Percentiles rank a stretch among this genome's conserved stretches.
Conservation (phyloP, 2,888 invertebrate species). For the Vandiemenella viatica region DNA sequence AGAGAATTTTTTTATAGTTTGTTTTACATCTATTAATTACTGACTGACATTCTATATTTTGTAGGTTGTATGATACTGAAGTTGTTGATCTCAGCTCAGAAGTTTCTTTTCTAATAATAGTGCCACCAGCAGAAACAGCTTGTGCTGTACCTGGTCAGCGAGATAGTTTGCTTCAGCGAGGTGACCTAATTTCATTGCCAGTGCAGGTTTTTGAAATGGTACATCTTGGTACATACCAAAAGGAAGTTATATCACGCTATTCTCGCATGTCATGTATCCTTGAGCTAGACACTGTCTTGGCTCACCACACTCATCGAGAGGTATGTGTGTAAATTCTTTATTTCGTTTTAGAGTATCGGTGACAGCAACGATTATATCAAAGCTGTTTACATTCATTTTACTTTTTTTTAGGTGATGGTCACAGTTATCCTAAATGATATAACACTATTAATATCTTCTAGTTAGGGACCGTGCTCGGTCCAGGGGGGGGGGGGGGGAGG, state of each 20-base stretch:
- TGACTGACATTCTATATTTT: too few relatives aligned
- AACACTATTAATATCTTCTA: too few relatives aligned
- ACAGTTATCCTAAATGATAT: too few relatives aligned
- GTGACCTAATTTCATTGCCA: constrained; percentile 76
- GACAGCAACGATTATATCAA: too few relatives aligned
- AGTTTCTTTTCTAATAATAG: constrained; percentile 81
- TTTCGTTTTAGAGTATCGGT: too few relatives aligned
- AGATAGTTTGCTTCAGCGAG: constrained; percentile 68
- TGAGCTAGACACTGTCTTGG: constrained; percentile 80
- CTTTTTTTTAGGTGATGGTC: too few relatives aligned
- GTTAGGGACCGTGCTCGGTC: too few relatives aligned
- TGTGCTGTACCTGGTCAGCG: constrained; percentile 80
- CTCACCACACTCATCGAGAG: constrained; percentile 84
- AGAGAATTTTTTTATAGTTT: too few relatives aligned
- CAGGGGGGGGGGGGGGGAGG: too few relatives aligned
- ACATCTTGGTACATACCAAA: constrained; percentile 86
- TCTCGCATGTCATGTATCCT: constrained; percentile 83
- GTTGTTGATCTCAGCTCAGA: constrained; percentile 83
- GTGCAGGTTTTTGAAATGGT: constrained; percentile 92
- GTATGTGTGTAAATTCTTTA: too few relatives aligned
- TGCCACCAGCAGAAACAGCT: constrained; percentile 83
- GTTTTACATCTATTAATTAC: too few relatives aligned
- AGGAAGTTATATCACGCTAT: constrained; percentile 77
- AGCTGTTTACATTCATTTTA: too few relatives aligned
- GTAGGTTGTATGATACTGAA: constrained; percentile 79